A percentile compares a stretch with the other conserved stretches of the same genome.
Evolutionary conservation across 2,888 invertebrate genomes (phyloP).

Genomic region (Diloba caeruleocephala): DNA sequence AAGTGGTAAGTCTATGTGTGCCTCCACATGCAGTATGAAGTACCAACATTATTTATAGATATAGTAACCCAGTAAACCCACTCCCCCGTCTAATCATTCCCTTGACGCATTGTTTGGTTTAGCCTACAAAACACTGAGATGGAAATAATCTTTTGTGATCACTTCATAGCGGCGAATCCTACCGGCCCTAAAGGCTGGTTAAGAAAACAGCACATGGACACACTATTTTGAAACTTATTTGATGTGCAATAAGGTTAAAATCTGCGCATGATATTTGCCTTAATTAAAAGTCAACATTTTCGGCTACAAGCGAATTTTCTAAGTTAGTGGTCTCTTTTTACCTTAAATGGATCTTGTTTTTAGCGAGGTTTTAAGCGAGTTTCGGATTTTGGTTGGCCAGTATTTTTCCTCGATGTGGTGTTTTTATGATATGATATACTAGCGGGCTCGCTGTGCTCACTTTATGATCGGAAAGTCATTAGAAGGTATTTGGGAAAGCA

Average conservation of each 20-base stretch:
- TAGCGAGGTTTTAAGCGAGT: constrained; percentile 21
- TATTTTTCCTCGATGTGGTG: too few species aligned
- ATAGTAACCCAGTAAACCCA: too few species aligned
- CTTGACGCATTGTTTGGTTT: constrained; percentile 16
- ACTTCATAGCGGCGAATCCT: constrained; percentile 38
- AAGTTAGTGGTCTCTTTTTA: constrained; percentile 44
- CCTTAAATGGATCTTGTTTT: constrained; percentile 38
- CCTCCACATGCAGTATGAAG: too few species aligned
- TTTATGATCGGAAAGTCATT: too few species aligned
- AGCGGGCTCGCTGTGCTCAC: too few species aligned
- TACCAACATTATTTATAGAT: too few species aligned
- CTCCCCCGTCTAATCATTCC: neutral
- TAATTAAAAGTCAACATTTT: constrained; percentile 56
- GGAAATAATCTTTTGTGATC: constrained; percentile 37
- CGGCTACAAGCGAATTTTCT: constrained; percentile 38
- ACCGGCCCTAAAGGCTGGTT: constrained; percentile 7
- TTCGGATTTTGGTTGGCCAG: constrained; percentile 16
- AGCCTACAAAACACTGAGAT: constrained; percentile 24
- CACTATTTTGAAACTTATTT: constrained; percentile 3
- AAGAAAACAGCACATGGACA: constrained; percentile 16
- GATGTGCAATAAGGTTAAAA: constrained; percentile 7
- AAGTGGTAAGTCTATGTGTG: too few species aligned
- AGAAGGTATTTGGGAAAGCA: too few species aligned
- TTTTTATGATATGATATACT: constrained; percentile 13
- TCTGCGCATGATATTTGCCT: constrained; percentile 10